Percentiles rank a stretch among this genome's conserved stretches.
Evolutionary conservation across 2,888 invertebrate species (phyloP).

Genomic region (Pantelozetes paolii): DNA sequence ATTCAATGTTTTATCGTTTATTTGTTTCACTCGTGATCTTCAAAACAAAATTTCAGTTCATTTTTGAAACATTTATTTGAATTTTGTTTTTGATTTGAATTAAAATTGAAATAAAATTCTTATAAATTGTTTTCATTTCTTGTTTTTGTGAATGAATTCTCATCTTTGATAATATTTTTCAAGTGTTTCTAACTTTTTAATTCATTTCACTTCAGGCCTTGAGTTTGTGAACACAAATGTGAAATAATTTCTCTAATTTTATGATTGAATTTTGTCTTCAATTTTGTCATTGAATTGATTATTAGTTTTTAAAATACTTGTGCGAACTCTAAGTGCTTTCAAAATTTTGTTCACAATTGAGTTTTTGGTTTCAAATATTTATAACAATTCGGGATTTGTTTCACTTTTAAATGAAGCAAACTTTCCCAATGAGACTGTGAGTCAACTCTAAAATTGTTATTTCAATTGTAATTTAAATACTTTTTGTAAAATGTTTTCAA

Average conservation of each 20-base stretch:
- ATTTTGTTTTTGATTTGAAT: too few species aligned
- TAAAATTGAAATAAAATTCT: too few species aligned
- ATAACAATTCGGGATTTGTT: background rate
- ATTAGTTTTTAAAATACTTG: background rate
- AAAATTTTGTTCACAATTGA: constrained; percentile 1
- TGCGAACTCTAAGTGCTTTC: background rate
- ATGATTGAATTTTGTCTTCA: background rate
- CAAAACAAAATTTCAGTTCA: background rate
- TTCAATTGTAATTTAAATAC: background rate
- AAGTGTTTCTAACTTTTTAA: background rate
- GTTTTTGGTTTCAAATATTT: background rate
- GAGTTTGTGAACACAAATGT: too few species aligned
- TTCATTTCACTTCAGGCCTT: background rate
- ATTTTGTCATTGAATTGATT: background rate
- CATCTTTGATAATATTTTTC: background rate
- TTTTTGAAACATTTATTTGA: background rate
- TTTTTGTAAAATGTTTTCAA: background rate
- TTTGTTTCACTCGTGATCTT: background rate
- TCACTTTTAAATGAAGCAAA: background rate
- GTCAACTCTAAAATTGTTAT: background rate
- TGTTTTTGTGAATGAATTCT: background rate
- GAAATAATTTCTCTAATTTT: too few species aligned
- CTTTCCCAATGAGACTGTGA: background rate
- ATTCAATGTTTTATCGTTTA: background rate
- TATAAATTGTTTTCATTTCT: too few species aligned